These are phyloP conservation scores for Diorhabda elongata DNA, from an alignment of 1,140 invertebrate genomes.

Conservation along the genomic window DNA sequence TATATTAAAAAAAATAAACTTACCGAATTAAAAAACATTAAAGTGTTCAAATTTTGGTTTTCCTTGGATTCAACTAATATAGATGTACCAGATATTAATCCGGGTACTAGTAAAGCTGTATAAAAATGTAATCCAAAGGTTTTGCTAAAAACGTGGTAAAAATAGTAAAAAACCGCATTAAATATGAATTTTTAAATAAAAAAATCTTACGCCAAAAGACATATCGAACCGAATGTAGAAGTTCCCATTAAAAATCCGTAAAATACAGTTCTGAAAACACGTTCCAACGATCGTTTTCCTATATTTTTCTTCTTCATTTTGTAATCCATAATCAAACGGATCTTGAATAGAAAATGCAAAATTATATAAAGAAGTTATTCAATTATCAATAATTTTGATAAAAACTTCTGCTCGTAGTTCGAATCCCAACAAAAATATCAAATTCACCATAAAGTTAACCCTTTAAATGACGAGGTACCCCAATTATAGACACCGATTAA, in stretches of 20 bases:
- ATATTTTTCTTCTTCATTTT: constrained; percentile 20
- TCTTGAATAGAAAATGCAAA: background rate
- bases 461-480: too few species aligned
- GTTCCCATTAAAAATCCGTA: constrained; percentile 22
- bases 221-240: constrained; percentile 19
- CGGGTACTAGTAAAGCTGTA: constrained; percentile 23
- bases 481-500: too few species aligned
- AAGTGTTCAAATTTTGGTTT: constrained; percentile 29
- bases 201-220: constrained; percentile 24
- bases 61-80: constrained; percentile 31
- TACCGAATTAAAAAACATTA: constrained; percentile 36
- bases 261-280: constrained; percentile 19
- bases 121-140: constrained; percentile 26
- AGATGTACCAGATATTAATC: constrained; percentile 27
- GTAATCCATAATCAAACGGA: background rate
- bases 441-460: too few species aligned
- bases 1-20: constrained; percentile 4
- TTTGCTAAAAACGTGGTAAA: constrained; percentile 17
- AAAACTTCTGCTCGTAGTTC: too few species aligned
- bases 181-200: constrained; percentile 14
- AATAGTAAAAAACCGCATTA: constrained; percentile 8
- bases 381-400: too few species aligned
- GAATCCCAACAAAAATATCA: too few species aligned
- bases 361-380: background rate
- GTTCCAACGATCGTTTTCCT: constrained; percentile 12